These are phyloP conservation scores for Coelopa frigida DNA, from an alignment of 1,140 invertebrate species.

Conservation along the genomic window DNA sequence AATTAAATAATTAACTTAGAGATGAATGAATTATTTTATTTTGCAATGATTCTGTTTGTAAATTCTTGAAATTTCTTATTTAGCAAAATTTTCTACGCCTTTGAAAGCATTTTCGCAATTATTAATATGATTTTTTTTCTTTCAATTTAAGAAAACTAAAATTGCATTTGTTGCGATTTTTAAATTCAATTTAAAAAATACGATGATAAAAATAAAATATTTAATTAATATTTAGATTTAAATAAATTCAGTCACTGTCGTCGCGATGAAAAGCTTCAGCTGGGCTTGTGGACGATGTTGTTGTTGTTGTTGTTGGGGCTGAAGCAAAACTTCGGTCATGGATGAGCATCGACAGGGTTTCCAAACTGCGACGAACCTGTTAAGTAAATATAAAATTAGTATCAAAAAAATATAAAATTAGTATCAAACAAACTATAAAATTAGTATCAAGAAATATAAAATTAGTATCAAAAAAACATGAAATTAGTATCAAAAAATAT, in stretches of 20 bases:
- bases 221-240: conserved; percentile 6
- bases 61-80: not conserved
- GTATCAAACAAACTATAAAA: not conserved
- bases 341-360: conserved; percentile 35
- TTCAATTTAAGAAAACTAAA: conserved; percentile 4
- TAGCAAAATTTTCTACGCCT: not conserved
- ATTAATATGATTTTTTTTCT: conserved; percentile 2
- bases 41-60: not conserved
- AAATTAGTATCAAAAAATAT: not conserved
- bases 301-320: conserved; percentile 7
- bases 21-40: conserved; percentile 1
- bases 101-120: conserved; percentile 2
- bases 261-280: too few species aligned
- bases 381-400: conserved; percentile 1
- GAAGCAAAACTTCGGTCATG: conserved; percentile 25
- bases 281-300: too few species aligned
- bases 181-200: not conserved
- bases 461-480: not conserved
- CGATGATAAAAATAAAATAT: conserved; percentile 6
- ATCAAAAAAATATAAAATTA: not conserved
- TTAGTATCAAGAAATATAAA: not conserved
- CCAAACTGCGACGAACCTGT: conserved; percentile 34
- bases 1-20: conserved; percentile 8
- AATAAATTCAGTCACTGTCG: conserved; percentile 26
- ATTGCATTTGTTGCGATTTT: too few species aligned